phyloP scores from a whole-genome alignment of 2,113 vertebrate species.

The Cygnus buccinator region DNA sequence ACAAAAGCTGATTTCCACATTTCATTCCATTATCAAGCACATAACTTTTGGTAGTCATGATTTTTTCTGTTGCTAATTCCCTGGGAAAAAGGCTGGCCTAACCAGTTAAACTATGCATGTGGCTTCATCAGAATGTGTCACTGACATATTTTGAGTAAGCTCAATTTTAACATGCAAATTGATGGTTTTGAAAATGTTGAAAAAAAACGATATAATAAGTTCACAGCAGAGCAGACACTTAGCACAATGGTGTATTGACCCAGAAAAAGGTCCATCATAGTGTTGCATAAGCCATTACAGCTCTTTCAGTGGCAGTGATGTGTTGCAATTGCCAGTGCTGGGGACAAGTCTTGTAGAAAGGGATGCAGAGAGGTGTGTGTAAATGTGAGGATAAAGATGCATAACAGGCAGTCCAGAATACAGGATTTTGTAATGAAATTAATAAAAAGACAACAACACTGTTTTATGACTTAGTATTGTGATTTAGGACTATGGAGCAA shows the following conservation, averaged over 20 bases:
- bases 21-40: background rate
- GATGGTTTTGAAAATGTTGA: background rate
- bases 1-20: background rate
- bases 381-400: background rate
- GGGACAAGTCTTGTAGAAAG: background rate
- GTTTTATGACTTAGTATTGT: background rate
- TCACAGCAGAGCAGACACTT: background rate
- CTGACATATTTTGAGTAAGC: background rate
- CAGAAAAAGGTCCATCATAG: background rate
- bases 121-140: background rate
- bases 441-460: background rate
- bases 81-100: background rate
- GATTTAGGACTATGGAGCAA: background rate
- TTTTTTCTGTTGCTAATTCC: background rate
- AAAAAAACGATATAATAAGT: conserved; percentile 1
- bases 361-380: background rate
- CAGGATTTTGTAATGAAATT: background rate
- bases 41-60: background rate
- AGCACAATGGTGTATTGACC: background rate
- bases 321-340: background rate
- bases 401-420: background rate
- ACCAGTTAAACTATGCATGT: background rate
- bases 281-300: background rate
- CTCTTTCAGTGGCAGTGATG: background rate
- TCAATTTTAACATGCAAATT: conserved; percentile 22